Conservation (phyloP, 2,113 vertebrate genomes). For the Phyllostomus hastatus region DNA sequence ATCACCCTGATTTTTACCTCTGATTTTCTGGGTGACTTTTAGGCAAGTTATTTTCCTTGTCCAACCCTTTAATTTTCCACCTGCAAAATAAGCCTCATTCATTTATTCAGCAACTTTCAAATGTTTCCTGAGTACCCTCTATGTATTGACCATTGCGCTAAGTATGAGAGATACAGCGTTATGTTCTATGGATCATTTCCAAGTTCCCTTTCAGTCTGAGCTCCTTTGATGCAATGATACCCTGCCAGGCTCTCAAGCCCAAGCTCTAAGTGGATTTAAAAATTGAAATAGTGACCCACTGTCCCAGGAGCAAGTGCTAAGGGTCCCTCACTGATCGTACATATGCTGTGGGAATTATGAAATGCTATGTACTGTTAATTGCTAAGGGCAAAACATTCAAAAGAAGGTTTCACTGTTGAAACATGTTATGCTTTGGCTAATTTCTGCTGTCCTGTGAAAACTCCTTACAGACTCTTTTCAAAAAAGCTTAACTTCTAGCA, state of each 20-base stretch:
- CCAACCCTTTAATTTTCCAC: background rate
- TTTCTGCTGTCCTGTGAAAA: constrained; percentile 48
- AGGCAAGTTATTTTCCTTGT: background rate
- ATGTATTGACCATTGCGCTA: background rate
- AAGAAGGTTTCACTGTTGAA: background rate
- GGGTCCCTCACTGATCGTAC: background rate
- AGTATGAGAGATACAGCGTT: background rate
- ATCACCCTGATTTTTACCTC: background rate
- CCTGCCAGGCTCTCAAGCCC: background rate
- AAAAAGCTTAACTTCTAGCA: background rate
- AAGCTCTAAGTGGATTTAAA: background rate
- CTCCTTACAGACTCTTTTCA: constrained; percentile 23
- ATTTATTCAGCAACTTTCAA: background rate
- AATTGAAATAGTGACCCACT: background rate
- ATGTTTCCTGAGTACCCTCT: background rate
- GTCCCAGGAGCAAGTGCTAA: background rate
- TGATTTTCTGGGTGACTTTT: background rate
- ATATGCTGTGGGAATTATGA: background rate
- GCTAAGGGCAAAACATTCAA: constrained; percentile 11
- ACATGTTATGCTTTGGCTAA: constrained; percentile 19
- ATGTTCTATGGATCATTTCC: background rate
- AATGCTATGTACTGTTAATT: background rate
- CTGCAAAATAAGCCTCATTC: background rate
- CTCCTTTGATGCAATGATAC: background rate
- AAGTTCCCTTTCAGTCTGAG: background rate